Percentiles rank a stretch among this genome's conserved stretches.
phyloP scores from a whole-genome alignment of 2,888 invertebrate species.

The Ypsolopha scabrella region DNA sequence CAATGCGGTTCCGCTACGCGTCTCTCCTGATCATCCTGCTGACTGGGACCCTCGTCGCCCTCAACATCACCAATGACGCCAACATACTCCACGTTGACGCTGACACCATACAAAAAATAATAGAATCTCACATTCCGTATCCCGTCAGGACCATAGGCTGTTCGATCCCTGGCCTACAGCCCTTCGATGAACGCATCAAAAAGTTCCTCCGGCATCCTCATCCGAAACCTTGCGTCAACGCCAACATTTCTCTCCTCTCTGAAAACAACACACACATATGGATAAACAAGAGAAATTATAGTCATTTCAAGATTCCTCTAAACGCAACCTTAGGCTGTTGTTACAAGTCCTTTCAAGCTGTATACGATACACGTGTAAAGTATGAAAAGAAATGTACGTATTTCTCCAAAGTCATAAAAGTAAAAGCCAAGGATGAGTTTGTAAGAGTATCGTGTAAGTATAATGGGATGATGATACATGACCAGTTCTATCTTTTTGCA shows the following conservation, averaged over 20 bases:
- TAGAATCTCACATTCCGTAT: constrained; percentile 35
- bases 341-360: constrained; percentile 68
- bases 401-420: constrained; percentile 53
- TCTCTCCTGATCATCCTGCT: constrained; percentile 40
- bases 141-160: constrained; percentile 76
- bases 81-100: constrained; percentile 33
- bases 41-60: constrained; percentile 42
- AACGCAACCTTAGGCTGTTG: constrained; percentile 68
- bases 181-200: constrained; percentile 69
- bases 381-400: constrained; percentile 54
- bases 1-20: constrained; percentile 40
- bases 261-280: constrained; percentile 72
- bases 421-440: constrained; percentile 69
- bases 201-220: constrained; percentile 58
- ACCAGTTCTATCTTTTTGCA: constrained; percentile 77
- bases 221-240: constrained; percentile 62
- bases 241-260: constrained; percentile 58
- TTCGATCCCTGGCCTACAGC: constrained; percentile 73
- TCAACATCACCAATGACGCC: constrained; percentile 38
- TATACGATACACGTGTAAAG: constrained; percentile 54
- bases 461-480: constrained; percentile 64
- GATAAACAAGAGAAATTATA: constrained; percentile 53
- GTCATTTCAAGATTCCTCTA: constrained; percentile 58
- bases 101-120: constrained; percentile 21
- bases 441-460: constrained; percentile 74